These are phyloP conservation scores for Plebejus anna DNA, from an alignment of 2,888 invertebrate species.

Conservation along the genomic window DNA sequence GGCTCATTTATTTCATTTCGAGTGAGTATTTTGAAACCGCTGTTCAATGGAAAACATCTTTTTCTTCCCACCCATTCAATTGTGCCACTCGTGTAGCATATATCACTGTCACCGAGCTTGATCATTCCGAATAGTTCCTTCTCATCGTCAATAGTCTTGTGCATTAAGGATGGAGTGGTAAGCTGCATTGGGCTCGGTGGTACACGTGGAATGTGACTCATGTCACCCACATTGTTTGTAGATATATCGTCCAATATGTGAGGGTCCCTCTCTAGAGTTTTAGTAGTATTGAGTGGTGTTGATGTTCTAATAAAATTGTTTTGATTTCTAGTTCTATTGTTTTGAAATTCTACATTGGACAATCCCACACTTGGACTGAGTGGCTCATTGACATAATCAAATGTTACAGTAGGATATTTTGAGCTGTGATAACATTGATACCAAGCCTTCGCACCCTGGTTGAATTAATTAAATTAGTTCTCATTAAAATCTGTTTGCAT, in stretches of 20 bases:
- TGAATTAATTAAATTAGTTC: slow-evolving; percentile 25
- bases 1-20: slow-evolving; percentile 47
- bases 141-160: slow-evolving; percentile 44
- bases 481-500: slow-evolving; percentile 41
- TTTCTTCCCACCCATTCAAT: slow-evolving; percentile 74
- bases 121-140: slow-evolving; percentile 68
- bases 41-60: slow-evolving; percentile 64
- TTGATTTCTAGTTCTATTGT: slow-evolving; percentile 34
- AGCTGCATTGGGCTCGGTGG: slow-evolving; percentile 62
- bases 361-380: slow-evolving; percentile 33
- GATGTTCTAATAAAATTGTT: slow-evolving; percentile 29
- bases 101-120: slow-evolving; percentile 65
- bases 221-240: slow-evolving; percentile 57
- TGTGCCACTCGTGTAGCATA: slow-evolving; percentile 71
- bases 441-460: slow-evolving; percentile 65
- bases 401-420: slow-evolving; percentile 62
- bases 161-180: slow-evolving; percentile 54
- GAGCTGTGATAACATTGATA: slow-evolving; percentile 69
- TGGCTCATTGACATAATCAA: slow-evolving; percentile 58
- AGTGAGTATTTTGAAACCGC: slow-evolving; percentile 66
- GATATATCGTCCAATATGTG: slow-evolving; percentile 29
- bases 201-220: slow-evolving; percentile 63
- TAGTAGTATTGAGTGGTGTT: slow-evolving; percentile 10
- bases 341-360: slow-evolving; percentile 28
- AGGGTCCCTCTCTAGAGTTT: slow-evolving; percentile 2